Percentiles rank a stretch among this genome's conserved stretches.
These are phyloP conservation scores for Listronotus oregonensis DNA, from an alignment of 1,140 invertebrate genomes.

Conservation along the genomic window DNA sequence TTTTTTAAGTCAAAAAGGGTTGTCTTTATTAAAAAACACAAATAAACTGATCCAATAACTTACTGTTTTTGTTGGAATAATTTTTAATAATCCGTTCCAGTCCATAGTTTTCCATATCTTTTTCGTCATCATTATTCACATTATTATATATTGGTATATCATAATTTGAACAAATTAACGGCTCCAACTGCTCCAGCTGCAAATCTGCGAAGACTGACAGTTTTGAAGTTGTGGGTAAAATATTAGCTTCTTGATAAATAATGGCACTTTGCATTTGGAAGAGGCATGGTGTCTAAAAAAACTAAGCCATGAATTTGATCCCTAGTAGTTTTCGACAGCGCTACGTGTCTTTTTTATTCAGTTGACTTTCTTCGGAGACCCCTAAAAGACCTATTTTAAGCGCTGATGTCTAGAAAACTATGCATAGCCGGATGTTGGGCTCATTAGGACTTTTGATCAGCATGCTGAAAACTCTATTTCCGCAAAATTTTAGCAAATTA, in stretches of 20 bases:
- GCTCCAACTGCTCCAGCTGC: constrained; percentile 61
- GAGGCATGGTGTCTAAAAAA: constrained; percentile 60
- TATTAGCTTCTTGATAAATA: constrained; percentile 60
- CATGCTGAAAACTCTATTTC: no score
- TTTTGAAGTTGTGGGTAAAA: constrained; percentile 55
- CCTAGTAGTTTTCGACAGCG: no score
- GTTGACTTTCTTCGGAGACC: no score
- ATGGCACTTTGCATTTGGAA: constrained; percentile 66
- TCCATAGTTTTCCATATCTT: constrained; percentile 52
- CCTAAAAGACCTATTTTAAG: no score
- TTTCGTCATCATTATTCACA: constrained; percentile 56
- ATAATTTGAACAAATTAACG: constrained; percentile 61
- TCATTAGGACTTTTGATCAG: no score
- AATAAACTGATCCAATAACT: constrained; percentile 26
- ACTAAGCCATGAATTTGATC: constrained; percentile 1
- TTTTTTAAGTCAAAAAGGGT: no score
- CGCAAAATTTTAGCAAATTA: no score
- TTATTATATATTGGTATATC: constrained; percentile 61
- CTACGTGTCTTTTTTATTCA: no score
- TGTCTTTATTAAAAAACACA: no score
- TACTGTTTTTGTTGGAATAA: constrained; percentile 65
- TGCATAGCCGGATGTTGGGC: no score
- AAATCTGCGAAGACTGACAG: constrained; percentile 64
- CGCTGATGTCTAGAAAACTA: no score
- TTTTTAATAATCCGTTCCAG: constrained; percentile 60